phyloP scores from a whole-genome alignment of 2,113 vertebrate species.

The Gymnobelideus leadbeateri region DNA sequence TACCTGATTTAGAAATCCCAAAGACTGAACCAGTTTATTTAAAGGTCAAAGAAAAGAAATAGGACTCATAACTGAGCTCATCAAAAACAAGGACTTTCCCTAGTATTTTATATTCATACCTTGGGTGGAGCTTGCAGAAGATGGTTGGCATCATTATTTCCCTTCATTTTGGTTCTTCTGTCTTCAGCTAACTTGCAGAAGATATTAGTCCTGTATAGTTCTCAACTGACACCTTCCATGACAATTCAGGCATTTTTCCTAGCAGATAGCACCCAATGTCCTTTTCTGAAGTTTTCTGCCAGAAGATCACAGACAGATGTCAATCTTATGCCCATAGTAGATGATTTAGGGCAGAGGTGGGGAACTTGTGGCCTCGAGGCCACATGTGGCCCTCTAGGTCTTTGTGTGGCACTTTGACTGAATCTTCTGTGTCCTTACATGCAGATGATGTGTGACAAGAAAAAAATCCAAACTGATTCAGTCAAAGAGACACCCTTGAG shows the following conservation, averaged over 20 bases:
- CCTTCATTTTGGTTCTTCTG: background rate
- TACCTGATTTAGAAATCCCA: background rate
- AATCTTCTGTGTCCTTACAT: too few species aligned
- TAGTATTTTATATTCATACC: background rate
- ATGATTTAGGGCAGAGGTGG: background rate
- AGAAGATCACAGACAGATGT: background rate
- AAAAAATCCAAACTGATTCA: too few species aligned
- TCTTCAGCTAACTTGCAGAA: background rate
- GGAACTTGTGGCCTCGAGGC: too few species aligned
- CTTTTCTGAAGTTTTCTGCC: background rate
- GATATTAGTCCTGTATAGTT: background rate
- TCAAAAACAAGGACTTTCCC: background rate
- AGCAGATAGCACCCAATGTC: background rate
- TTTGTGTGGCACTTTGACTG: too few species aligned
- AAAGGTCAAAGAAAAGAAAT: background rate
- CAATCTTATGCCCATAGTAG: background rate
- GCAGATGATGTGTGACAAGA: too few species aligned
- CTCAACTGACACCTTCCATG: background rate
- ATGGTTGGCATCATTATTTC: background rate
- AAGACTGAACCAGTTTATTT: background rate
- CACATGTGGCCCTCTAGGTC: too few species aligned
- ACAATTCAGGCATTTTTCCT: background rate
- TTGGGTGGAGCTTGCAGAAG: background rate
- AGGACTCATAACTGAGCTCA: background rate
- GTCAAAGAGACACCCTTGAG: too few species aligned